These are phyloP conservation scores for Megalops cyprinoides DNA, from an alignment of 2,797 vertebrate species.

Conservation along the genomic window DNA sequence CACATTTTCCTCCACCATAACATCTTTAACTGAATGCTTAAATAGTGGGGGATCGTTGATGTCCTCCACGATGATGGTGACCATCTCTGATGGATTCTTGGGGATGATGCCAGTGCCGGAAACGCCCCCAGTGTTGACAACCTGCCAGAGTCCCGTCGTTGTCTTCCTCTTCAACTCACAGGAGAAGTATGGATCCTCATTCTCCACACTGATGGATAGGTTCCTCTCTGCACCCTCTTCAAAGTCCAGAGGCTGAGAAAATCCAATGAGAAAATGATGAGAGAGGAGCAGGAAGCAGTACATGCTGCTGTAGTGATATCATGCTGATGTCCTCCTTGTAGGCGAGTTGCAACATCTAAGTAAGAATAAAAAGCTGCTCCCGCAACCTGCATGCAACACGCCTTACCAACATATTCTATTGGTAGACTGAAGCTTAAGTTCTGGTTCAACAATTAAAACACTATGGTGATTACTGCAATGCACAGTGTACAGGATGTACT, in stretches of 20 bases:
- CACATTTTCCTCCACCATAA: conserved; percentile 39
- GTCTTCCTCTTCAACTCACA: conserved; percentile 51
- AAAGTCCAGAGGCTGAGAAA: conserved; percentile 56
- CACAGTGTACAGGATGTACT: not conserved
- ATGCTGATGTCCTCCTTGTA: not conserved
- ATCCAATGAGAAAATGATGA: not conserved
- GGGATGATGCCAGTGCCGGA: fast-evolving
- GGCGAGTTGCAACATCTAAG: not conserved
- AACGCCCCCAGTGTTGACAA: not conserved
- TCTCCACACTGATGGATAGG: conserved; percentile 55
- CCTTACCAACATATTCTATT: not conserved
- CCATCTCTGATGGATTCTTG: fast-evolving
- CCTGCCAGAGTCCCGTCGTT: conserved; percentile 39
- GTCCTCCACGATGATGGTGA: conserved; percentile 59
- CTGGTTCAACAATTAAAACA: not conserved
- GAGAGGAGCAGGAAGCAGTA: not conserved
- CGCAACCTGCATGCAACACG: no score
- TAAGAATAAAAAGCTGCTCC: not conserved
- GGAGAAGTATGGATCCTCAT: conserved; percentile 49
- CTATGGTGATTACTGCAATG: not conserved
- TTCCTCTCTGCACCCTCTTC: conserved; percentile 43
- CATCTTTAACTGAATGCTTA: not conserved
- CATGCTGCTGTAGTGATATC: not conserved
- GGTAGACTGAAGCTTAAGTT: not conserved
- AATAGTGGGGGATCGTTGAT: conserved; percentile 64